Conservation (phyloP, 1,140 invertebrate species). For the Nebria ingens region DNA sequence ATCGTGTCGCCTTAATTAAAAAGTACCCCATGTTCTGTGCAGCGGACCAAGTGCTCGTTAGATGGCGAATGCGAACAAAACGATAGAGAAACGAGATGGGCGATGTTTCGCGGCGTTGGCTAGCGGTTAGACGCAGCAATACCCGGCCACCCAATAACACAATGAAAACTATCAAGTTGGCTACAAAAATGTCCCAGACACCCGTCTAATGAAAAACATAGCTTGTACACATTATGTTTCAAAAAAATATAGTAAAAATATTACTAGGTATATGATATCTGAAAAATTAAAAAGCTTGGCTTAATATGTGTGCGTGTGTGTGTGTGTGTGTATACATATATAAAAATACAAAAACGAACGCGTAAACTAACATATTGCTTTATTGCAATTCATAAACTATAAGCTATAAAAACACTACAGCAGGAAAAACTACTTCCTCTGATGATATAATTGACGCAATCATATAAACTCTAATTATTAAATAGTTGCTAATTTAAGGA, state of each 20-base stretch:
- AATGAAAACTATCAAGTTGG: conserved; percentile 22
- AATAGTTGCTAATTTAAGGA: no score
- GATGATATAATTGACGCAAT: no score
- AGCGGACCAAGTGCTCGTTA: conserved; percentile 18
- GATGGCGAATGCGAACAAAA: background rate
- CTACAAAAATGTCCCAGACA: conserved; percentile 16
- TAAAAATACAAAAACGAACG: no score
- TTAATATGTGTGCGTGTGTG: background rate
- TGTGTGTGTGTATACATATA: no score
- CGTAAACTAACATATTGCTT: no score
- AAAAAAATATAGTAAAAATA: no score
- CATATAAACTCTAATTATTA: no score
- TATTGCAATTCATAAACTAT: no score
- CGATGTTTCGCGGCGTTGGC: conserved; percentile 15
- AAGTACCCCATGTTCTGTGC: conserved; percentile 29
- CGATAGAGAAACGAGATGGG: background rate
- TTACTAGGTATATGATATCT: background rate
- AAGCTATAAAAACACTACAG: no score
- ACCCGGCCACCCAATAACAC: conserved; percentile 11
- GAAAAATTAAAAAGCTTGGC: background rate
- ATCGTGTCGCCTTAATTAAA: conserved; percentile 35
- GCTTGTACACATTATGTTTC: no score
- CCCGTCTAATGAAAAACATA: background rate
- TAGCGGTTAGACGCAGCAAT: conserved; percentile 31
- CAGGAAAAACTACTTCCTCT: no score